Base-by-base conservation (phyloP, 2,888 invertebrate species). In the Sphaerophoria rueppellii region DNA sequence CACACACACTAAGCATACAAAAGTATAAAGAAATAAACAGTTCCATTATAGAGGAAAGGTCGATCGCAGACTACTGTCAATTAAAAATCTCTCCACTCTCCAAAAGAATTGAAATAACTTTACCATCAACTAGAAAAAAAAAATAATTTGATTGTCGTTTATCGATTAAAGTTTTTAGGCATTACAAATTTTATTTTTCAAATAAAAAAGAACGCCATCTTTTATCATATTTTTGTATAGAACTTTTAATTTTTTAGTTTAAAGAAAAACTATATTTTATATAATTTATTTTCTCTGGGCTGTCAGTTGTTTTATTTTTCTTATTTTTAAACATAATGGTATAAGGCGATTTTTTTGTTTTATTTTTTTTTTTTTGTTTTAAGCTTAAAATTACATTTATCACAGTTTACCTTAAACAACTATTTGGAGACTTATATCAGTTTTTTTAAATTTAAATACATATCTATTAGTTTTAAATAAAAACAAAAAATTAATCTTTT, bases 361-460 rank as follows among this genome's bases (percentile, higher is more conserved):
- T 60, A 52, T 16, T 54, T 67, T 57, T 58, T 80, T 43, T 69
- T 58, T 14, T 75, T 40, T 40, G 40, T 40, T 40, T 77, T 73
- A 35, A 76, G 58, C 85, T 81, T 78, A 82, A 70, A 43, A 69
- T 14, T 72, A 52, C 50, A 78, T 54, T 73, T 85, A 85, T 85
- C 85, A 85, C 85, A 85, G 85, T 63, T 76, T 78, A 78, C 67
- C 70, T 82, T 78, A 82, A 40, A 40, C 24, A 73, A 60, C 82
- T 82, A 78, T 50, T 40, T 32, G 11, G 61, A 40, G 6, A 32
- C 14, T 54, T 71, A 58, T 52, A 57, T 46, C 63, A 65, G 71
- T 58, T 60, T 60, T 60, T 46, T 58, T 54, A 24, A 24, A 24
- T 43, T 63, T 52, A 65, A 75, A 69, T 65, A 24, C 24, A 24